phyloP scores from a whole-genome alignment of 1,140 invertebrate species.

The Carcinoscorpius rotundicauda region DNA sequence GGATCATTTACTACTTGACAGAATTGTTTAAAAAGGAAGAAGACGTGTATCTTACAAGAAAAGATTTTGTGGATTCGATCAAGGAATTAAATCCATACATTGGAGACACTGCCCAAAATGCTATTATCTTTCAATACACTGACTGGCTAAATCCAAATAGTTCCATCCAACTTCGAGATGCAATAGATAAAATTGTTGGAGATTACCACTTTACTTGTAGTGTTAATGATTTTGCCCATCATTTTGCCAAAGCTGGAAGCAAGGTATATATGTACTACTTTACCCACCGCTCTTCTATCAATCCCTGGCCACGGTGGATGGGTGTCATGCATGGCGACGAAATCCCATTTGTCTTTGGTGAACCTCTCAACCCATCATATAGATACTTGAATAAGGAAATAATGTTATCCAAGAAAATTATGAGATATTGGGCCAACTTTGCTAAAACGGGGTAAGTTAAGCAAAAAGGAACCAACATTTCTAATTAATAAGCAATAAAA shows the following conservation, averaged over 20 bases:
- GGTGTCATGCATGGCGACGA: slow-evolving; percentile 94
- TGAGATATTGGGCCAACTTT: slow-evolving; percentile 93
- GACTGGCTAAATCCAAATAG: slow-evolving; percentile 82
- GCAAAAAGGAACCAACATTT: not conserved
- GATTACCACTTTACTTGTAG: slow-evolving; percentile 94
- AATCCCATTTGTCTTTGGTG: slow-evolving; percentile 88
- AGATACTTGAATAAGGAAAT: slow-evolving; percentile 66
- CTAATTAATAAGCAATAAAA: too few species aligned
- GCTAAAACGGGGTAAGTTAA: slow-evolving; percentile 72
- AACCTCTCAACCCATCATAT: slow-evolving; percentile 66
- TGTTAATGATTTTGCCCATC: slow-evolving; percentile 74
- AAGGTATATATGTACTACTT: slow-evolving; percentile 94
- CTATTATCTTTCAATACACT: slow-evolving; percentile 75
- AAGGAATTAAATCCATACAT: slow-evolving; percentile 70
- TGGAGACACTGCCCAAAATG: slow-evolving; percentile 61
- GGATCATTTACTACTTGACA: slow-evolving; percentile 80
- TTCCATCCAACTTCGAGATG: slow-evolving; percentile 63
- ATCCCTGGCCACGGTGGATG: slow-evolving; percentile 90
- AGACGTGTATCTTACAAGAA: slow-evolving; percentile 59
- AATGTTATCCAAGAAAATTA: slow-evolving; percentile 67
- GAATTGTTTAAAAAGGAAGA: slow-evolving; percentile 71
- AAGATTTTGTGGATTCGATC: slow-evolving; percentile 62
- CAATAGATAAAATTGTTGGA: slow-evolving; percentile 84
- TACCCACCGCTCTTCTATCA: slow-evolving; percentile 67
- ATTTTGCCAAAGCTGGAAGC: slow-evolving; percentile 74